These are phyloP conservation scores for Oophaga pumilio DNA, from an alignment of 2,113 vertebrate species.

Conservation along the genomic window DNA sequence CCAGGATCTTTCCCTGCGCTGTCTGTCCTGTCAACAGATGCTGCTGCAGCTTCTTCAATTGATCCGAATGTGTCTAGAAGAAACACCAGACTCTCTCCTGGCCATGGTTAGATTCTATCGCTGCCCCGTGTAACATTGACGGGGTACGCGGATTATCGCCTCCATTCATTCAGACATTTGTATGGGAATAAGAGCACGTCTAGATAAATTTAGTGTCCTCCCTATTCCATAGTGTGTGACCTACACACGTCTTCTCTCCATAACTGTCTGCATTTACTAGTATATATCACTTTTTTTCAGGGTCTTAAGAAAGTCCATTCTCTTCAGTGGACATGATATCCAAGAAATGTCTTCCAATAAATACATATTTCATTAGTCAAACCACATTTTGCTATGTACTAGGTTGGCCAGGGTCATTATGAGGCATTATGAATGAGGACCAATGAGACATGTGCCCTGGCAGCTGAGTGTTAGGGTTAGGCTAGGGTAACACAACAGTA, in stretches of 20 bases:
- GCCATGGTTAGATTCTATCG: slow-evolving; percentile 1
- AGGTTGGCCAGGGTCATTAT: no score
- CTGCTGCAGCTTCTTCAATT: slow-evolving; percentile 24
- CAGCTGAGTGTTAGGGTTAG: not conserved
- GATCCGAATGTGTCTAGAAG: slow-evolving; percentile 19
- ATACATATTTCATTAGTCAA: not conserved
- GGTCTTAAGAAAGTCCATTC: not conserved
- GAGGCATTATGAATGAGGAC: no score
- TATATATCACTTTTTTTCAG: not conserved
- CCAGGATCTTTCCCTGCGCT: slow-evolving; percentile 23
- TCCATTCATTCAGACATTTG: not conserved
- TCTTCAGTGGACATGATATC: not conserved
- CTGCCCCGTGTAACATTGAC: not conserved
- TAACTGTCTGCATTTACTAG: not conserved
- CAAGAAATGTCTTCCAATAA: not conserved
- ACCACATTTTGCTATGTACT: no score
- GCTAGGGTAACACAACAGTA: no score
- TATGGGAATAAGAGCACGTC: not conserved
- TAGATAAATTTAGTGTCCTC: not conserved
- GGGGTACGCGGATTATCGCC: not conserved
- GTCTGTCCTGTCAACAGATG: slow-evolving; percentile 38
- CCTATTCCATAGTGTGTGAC: not conserved
- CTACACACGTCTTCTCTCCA: not conserved
- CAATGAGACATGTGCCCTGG: not conserved
- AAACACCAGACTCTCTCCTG: slow-evolving; percentile 5